Percentiles rank a stretch among this genome's conserved stretches.
phyloP scores from a whole-genome alignment of 1,140 invertebrate genomes.

The Drosophila lini region DNA sequence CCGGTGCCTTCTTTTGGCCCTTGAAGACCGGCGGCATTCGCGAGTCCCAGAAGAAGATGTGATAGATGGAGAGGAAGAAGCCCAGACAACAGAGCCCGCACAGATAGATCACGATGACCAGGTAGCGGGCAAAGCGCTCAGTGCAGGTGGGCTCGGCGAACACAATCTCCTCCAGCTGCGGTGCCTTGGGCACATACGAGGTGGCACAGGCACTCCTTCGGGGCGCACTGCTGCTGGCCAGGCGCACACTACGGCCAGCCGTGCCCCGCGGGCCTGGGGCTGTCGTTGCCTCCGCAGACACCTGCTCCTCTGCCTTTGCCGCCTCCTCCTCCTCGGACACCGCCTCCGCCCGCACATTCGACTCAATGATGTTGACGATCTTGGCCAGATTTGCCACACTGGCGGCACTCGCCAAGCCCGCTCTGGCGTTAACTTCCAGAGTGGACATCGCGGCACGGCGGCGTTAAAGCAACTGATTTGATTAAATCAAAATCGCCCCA shows the following conservation, averaged over 20 bases:
- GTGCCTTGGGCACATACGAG: constrained; percentile 67
- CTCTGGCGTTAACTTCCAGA: neutral
- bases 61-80: constrained; percentile 76
- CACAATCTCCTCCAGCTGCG: constrained; percentile 72
- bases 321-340: neutral
- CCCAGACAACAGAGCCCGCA: constrained; percentile 75
- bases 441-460: constrained; percentile 29
- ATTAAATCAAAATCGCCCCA: constrained; percentile 75
- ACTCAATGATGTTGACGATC: constrained; percentile 75
- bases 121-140: constrained; percentile 73
- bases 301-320: neutral
- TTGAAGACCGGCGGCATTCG: constrained; percentile 81
- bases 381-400: constrained; percentile 64
- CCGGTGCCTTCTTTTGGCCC: constrained; percentile 61
- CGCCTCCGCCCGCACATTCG: constrained; percentile 48
- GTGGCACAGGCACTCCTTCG: constrained; percentile 44
- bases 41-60: constrained; percentile 83
- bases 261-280: neutral
- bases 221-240: constrained; percentile 71
- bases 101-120: constrained; percentile 75
- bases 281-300: neutral
- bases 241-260: constrained; percentile 38
- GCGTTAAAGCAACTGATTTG: constrained; percentile 69
- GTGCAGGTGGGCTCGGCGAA: constrained; percentile 73
- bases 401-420: constrained; percentile 8